phyloP scores from a whole-genome alignment of 2,888 invertebrate species.

The Phengaris arion region DNA sequence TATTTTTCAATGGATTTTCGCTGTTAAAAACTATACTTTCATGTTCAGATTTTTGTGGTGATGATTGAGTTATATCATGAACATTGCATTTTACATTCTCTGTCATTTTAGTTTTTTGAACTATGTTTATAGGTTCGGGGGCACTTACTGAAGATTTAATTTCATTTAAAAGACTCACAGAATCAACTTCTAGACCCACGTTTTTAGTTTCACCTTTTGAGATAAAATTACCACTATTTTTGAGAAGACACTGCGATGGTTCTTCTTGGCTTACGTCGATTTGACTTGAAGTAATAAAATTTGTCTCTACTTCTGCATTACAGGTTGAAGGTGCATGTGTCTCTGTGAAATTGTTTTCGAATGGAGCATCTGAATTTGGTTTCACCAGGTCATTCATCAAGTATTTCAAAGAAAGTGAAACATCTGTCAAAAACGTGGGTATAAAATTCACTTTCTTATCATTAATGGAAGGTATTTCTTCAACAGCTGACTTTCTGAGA shows the following conservation, averaged over 20 bases:
- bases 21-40: constrained; percentile 59
- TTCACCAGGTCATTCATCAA: constrained; percentile 67
- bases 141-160: constrained; percentile 33
- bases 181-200: constrained; percentile 36
- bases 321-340: constrained; percentile 44
- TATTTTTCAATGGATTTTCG: constrained; percentile 63
- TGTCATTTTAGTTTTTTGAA: background rate
- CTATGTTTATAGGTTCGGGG: constrained; percentile 22
- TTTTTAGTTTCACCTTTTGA: background rate
- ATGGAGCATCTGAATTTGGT: constrained; percentile 56
- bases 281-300: constrained; percentile 61
- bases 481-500: constrained; percentile 57
- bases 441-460: constrained; percentile 58
- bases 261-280: constrained; percentile 52
- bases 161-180: constrained; percentile 39
- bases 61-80: constrained; percentile 28
- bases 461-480: constrained; percentile 52
- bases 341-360: constrained; percentile 39
- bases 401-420: constrained; percentile 59
- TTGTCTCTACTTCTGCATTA: constrained; percentile 61
- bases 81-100: constrained; percentile 9
- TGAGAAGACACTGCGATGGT: background rate
- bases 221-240: background rate
- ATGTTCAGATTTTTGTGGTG: constrained; percentile 26
- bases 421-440: constrained; percentile 56